These are phyloP conservation scores for Dromius quadrimaculatus DNA, from an alignment of 2,888 invertebrate genomes.

Conservation along the genomic window DNA sequence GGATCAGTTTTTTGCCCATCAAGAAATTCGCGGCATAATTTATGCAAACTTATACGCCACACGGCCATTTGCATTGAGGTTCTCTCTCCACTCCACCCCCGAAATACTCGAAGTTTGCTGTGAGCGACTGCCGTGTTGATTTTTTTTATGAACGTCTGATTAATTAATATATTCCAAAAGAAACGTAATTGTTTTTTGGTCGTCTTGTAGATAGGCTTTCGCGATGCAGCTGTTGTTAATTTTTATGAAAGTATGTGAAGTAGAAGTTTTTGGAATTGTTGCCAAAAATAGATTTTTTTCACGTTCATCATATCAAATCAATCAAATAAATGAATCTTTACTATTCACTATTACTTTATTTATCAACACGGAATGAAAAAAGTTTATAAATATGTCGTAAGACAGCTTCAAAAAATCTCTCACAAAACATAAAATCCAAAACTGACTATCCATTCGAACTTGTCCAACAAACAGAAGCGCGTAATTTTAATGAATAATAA, in stretches of 20 bases:
- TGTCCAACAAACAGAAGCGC: constrained; percentile 43
- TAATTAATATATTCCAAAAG: constrained; percentile 47
- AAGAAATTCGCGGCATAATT: constrained; percentile 44
- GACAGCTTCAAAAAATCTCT: constrained; percentile 20
- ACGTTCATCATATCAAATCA: no score
- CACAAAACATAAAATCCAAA: constrained; percentile 13
- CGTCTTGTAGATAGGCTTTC: neutral
- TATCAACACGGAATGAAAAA: constrained; percentile 26
- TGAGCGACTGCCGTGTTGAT: constrained; percentile 41
- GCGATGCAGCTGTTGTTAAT: constrained; percentile 12
- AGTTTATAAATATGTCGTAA: constrained; percentile 5
- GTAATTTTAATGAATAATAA: constrained; percentile 46
- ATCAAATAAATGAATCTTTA: no score
- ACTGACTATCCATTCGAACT: no score
- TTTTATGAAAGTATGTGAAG: no score
- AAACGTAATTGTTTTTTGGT: constrained; percentile 36
- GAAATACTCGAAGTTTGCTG: constrained; percentile 1
- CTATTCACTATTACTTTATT: constrained; percentile 3
- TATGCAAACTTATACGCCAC: constrained; percentile 48
- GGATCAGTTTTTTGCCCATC: constrained; percentile 32
- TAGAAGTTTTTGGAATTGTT: no score
- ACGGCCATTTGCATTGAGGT: constrained; percentile 46
- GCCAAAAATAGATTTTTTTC: no score
- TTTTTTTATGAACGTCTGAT: constrained; percentile 34
- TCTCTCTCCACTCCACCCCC: constrained; percentile 13